Evolutionary conservation across 1,140 invertebrate species (phyloP), one percentile per base, ranked within the genome.

Genomic region (Brachystomella parvula): DNA sequence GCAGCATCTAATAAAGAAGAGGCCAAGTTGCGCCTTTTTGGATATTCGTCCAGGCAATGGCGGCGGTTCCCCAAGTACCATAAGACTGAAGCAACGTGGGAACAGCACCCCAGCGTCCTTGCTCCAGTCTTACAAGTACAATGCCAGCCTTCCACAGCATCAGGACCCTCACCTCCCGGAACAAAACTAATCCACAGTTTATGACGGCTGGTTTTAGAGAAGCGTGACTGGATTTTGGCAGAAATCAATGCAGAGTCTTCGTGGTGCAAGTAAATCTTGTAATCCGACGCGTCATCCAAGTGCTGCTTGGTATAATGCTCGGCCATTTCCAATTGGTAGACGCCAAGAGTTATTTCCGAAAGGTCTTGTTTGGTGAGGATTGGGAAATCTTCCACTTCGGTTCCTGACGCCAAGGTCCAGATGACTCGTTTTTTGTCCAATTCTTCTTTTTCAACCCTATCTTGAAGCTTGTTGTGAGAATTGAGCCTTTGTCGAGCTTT

Each of bases 61-160:
- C n/a, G n/a, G n/a, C 39, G n/a, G 28, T 66, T 49, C 3, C 64
- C 64, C 1, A 66, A 21, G 26, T 47, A 66, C 64, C 64, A 66
- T 9, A 66, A 3, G n/a, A 66, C 64, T 21, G 33, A 28, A 29
- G 64, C 44, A 2, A 66, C 39, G 30, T 66, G 64, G 24, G 57
- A 28, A 49, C 64, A 66, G 32, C 44, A 56, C 1, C 65, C 65
- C 19, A 66, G 28, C 0, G 33, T 39, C n/a, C 57, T 17, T 2
- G 44, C 49, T 9, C 65, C 65, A 39, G 15, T n/a, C 19, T 35
- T 2, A 39, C 65, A 66, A 1, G 2, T 56, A 53, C 65, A 66
- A 32, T 62, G 62, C 29, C 49, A 62, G 3, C 47, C n/a, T n/a
- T 2, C 47, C 3, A 63, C 47, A n/a, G n/a, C 39, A 3, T 33